Evolutionary conservation across 2,113 vertebrate species (phyloP).

Genomic region (Cheirogaleus medius): DNA sequence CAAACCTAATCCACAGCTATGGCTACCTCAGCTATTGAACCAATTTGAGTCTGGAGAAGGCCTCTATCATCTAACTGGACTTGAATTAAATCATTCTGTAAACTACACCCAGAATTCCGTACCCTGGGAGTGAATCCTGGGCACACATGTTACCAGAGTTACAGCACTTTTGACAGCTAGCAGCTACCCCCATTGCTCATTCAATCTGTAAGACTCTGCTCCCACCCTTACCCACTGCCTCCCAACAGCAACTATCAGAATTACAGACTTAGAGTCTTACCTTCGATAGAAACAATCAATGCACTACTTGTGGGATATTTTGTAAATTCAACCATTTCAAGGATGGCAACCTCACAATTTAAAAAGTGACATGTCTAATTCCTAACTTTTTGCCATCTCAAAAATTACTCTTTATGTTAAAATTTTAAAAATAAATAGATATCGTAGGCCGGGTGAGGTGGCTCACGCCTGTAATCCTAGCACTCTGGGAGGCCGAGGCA

Average conservation of each 20-base stretch:
- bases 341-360: not conserved
- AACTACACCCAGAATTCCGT: not conserved
- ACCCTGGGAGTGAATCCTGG: not conserved
- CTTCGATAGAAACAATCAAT: not conserved
- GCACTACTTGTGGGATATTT: not conserved
- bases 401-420: conserved; percentile 31
- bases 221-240: too few relatives aligned
- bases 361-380: not conserved
- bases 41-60: not conserved
- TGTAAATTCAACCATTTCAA: not conserved
- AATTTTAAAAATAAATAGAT: not conserved
- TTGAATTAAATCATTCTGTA: not conserved
- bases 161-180: too few relatives aligned
- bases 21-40: not conserved
- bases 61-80: not conserved
- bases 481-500: too few relatives aligned
- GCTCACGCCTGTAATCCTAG: too few relatives aligned
- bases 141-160: not conserved
- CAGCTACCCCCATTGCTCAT: too few relatives aligned
- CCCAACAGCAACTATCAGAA: not conserved
- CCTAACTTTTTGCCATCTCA: not conserved
- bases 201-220: too few relatives aligned
- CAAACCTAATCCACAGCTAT: not conserved
- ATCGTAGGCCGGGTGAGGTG: too few relatives aligned
- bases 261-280: not conserved